These are phyloP conservation scores for Bergia puertoricense DNA, from an alignment of 92 coral and sea anemone genomes.

Conservation along the genomic window DNA sequence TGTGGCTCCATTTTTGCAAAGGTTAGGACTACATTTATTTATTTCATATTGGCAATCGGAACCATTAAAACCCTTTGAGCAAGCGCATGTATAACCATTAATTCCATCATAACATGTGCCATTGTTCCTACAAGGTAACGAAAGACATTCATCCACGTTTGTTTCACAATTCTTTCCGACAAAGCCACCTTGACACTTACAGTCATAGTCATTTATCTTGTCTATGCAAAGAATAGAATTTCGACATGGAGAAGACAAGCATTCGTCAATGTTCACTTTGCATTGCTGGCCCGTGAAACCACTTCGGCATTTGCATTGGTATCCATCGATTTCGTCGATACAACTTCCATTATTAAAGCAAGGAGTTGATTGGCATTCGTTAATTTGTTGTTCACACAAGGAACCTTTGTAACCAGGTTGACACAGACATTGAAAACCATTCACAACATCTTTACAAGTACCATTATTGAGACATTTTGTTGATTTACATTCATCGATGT, in stretches of 20 bases:
- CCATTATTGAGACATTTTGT: slow-evolving; percentile 55
- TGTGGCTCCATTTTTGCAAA: slow-evolving; percentile 30
- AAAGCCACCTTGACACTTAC: slow-evolving; percentile 48
- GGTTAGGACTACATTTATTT: slow-evolving; percentile 32
- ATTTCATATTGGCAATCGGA: slow-evolving; percentile 33
- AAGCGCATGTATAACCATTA: not conserved
- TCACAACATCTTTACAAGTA: slow-evolving; percentile 53
- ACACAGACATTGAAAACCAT: slow-evolving; percentile 55
- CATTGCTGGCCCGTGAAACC: slow-evolving; percentile 70
- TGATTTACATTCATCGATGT: slow-evolving; percentile 58
- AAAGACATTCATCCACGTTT: slow-evolving; percentile 56
- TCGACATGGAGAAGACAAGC: slow-evolving; percentile 51
- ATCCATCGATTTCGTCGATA: slow-evolving; percentile 48
- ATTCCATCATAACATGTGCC: slow-evolving; percentile 50
- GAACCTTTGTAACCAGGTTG: slow-evolving; percentile 53
- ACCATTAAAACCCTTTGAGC: slow-evolving; percentile 25
- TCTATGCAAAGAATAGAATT: slow-evolving; percentile 49
- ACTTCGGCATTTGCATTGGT: slow-evolving; percentile 58
- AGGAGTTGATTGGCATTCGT: slow-evolving; percentile 63
- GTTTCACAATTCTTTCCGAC: slow-evolving; percentile 34
- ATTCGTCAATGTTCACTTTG: slow-evolving; percentile 58
- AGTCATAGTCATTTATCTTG: slow-evolving; percentile 36
- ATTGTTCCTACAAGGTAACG: slow-evolving; percentile 51
- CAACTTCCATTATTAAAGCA: slow-evolving; percentile 72
- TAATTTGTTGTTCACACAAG: slow-evolving; percentile 51